phyloP scores from a whole-genome alignment of 2,113 vertebrate species.

The Penelope pileata region DNA sequence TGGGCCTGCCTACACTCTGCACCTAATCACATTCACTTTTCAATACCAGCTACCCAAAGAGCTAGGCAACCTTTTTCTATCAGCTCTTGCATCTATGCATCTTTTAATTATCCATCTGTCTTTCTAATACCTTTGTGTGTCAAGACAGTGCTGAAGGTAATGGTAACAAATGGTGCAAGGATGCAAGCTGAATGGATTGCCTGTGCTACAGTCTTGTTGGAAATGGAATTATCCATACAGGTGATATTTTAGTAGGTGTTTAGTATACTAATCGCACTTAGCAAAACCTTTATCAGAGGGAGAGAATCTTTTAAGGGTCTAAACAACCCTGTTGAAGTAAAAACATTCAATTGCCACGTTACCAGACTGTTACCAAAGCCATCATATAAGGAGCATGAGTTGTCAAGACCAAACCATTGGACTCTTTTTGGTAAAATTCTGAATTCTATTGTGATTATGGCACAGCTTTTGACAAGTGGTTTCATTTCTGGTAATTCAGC shows the following conservation, averaged over 20 bases:
- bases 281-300: neutral
- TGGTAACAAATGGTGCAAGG: neutral
- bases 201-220: neutral
- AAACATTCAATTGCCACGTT: neutral
- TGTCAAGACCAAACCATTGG: neutral
- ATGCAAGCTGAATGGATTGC: neutral
- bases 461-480: neutral
- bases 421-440: neutral
- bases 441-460: neutral
- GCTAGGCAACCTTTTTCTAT: neutral
- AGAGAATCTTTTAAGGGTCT: neutral
- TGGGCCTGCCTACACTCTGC: neutral
- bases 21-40: neutral
- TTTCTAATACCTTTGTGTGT: neutral
- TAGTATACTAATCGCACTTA: neutral
- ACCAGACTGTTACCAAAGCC: neutral
- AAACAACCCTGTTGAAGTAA: neutral
- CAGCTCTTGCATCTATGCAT: neutral
- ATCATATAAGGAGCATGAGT: neutral
- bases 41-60: neutral
- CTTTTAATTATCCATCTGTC: neutral
- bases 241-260: neutral
- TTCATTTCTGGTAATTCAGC: neutral
- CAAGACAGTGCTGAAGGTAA: neutral
- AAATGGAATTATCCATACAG: neutral